phyloP scores from a whole-genome alignment of 2,113 vertebrate genomes.

The Ailuropoda melanoleuca region DNA sequence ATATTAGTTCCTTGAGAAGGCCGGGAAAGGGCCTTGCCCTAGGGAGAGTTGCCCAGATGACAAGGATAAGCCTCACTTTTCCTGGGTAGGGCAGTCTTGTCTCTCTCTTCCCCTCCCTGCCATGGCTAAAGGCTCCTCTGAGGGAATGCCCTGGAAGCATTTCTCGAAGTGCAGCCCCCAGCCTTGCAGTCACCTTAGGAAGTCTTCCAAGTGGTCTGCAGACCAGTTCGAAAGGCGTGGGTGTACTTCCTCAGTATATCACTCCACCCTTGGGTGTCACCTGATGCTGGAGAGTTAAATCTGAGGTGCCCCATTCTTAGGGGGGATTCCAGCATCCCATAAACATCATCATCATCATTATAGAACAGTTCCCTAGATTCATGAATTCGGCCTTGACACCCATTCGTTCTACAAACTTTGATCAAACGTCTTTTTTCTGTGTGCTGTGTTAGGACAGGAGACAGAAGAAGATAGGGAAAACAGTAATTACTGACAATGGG shows the following conservation, averaged over 20 bases:
- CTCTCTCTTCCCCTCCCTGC: neutral
- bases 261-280: neutral
- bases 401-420: neutral
- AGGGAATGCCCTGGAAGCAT: neutral
- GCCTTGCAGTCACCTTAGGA: neutral
- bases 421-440: neutral
- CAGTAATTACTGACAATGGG: neutral
- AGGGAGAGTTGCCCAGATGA: neutral
- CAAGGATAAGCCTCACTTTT: neutral
- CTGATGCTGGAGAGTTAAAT: neutral
- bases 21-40: neutral
- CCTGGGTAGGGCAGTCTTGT: neutral
- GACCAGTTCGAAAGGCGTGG: neutral
- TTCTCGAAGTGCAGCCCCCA: neutral
- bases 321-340: neutral
- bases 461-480: neutral
- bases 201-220: neutral
- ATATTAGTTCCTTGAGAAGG: neutral
- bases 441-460: neutral
- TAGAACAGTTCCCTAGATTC: neutral
- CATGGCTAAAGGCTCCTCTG: neutral
- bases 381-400: neutral
- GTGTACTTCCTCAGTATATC: neutral
- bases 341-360: fast-evolving
- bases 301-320: fast-evolving